Evolutionary conservation across 2,797 vertebrate species (phyloP), one percentile per base, ranked within the genome.

Genomic region (Phrynocephalus guinanensis): DNA sequence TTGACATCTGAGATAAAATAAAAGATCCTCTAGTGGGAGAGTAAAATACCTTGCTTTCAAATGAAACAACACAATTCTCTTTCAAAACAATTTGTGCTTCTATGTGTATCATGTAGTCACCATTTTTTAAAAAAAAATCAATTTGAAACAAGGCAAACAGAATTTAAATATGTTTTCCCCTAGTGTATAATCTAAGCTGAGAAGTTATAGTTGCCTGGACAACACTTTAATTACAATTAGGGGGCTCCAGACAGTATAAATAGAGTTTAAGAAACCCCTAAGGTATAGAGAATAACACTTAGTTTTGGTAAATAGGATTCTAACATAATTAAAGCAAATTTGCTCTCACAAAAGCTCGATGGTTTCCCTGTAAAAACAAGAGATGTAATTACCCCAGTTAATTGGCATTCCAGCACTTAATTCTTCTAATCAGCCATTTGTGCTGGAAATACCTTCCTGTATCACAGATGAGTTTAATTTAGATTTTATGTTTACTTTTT

Each of bases 401-500:
- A 84, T 88, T 92, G 85, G 2, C 28, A 83, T 78, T 86, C 71
- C 60, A 85, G 70, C 30, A 89, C 5, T 71, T 71, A 89, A 76
- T 0, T 10, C 68, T 28, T 83, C 70, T 72, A 87, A 89, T 89
- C 70, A 87, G 79, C 48, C 71, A 88, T 92, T 72, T 88, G 67
- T 92, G 33, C 68, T 52, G 24, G 87, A 94, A 94, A 92, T 72
- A 28, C 6, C 6, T 86, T 11, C 18, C 56, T 26, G 33, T 85
- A 91, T 56, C 30, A 84, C 82, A 89, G 93, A 67, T 18, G 33
- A 6, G 82, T 93, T 92, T 68, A 88, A 78, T 44, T 87, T 82
- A 82, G 82, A 88, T 90, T 87, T 93, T 90, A 18, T 48, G 88
- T 91, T 89, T 81, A 85, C 88, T 84, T 88, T 91, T 90, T 56